phyloP scores from a whole-genome alignment of 2,888 invertebrate species.

The Hirtodrosophila histrioides region DNA sequence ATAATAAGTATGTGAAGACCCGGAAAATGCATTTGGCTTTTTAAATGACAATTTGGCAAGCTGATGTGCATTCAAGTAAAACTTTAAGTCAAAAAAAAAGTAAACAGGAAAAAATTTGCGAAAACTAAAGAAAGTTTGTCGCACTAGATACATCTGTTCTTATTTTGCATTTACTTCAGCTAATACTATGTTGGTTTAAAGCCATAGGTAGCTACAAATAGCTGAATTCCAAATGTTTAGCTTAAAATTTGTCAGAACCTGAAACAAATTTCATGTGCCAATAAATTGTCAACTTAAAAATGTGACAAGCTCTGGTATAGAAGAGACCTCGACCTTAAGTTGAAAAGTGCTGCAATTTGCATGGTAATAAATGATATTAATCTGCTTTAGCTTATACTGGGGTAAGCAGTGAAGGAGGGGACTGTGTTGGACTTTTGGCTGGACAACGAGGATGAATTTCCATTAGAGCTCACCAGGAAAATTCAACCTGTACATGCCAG shows the following conservation, averaged over 20 bases:
- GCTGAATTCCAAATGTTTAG: too few relatives aligned
- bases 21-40: constrained; percentile 18
- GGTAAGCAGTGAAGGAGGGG: not conserved
- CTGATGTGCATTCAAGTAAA: not conserved
- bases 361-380: constrained; percentile 58
- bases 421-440: constrained; percentile 14
- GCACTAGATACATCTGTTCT: too few relatives aligned
- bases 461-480: constrained; percentile 22
- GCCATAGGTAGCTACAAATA: too few relatives aligned
- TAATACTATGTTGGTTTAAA: too few relatives aligned
- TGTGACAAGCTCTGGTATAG: too few relatives aligned
- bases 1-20: constrained; percentile 3
- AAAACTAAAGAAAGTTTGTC: too few relatives aligned
- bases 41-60: constrained; percentile 15
- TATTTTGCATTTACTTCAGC: too few relatives aligned
- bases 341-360: constrained; percentile 54
- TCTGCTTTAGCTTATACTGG: constrained; percentile 22
- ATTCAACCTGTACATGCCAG: constrained; percentile 10
- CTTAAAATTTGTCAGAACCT: too few relatives aligned
- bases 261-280: too few relatives aligned
- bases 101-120: not conserved
- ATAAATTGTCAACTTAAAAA: constrained; percentile 23
- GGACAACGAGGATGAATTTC: constrained; percentile 24
- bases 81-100: too few relatives aligned
- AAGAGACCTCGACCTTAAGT: constrained; percentile 9